Percentiles rank a stretch among this genome's conserved stretches.
These are phyloP conservation scores for Orchesellides sinensis DNA, from an alignment of 2,888 invertebrate species.

Conservation along the genomic window DNA sequence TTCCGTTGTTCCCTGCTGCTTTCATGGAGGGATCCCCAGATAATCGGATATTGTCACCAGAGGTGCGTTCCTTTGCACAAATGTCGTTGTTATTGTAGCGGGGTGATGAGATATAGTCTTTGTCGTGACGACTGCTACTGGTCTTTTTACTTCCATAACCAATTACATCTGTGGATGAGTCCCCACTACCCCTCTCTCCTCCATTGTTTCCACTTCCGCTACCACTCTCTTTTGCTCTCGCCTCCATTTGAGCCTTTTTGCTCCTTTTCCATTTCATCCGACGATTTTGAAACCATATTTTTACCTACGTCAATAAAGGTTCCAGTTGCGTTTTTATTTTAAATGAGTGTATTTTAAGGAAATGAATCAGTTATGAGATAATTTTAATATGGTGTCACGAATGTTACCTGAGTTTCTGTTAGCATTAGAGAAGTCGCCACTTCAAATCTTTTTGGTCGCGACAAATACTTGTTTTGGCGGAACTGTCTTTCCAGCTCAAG, in stretches of 20 bases:
- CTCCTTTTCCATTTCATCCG: constrained; percentile 99
- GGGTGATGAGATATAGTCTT: constrained; percentile 35
- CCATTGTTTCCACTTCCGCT: constrained; percentile 62
- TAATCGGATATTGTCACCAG: constrained; percentile 31
- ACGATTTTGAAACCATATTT: constrained; percentile 99
- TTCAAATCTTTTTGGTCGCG: constrained; percentile 98
- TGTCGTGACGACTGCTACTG: constrained; percentile 33
- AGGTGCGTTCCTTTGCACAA: constrained; percentile 24
- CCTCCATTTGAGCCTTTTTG: constrained; percentile 95
- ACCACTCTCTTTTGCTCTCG: constrained; percentile 77
- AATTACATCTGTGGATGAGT: constrained; percentile 21
- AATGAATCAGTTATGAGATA: constrained; percentile 17
- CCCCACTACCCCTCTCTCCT: constrained; percentile 30
- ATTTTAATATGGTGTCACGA: background rate
- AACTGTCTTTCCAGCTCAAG: constrained; percentile 99
- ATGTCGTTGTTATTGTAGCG: constrained; percentile 52
- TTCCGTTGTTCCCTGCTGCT: constrained; percentile 40
- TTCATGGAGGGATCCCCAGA: constrained; percentile 37
- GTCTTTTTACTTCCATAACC: constrained; percentile 31
- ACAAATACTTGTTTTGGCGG: constrained; percentile 98
- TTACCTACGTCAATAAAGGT: constrained; percentile 88
- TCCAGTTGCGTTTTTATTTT: too few relatives aligned
- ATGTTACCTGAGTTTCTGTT: constrained; percentile 95
- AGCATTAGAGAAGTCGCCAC: constrained; percentile 98
- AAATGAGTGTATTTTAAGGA: background rate